phyloP scores from a whole-genome alignment of 2,113 vertebrate genomes.

The Glaucomys volans region DNA sequence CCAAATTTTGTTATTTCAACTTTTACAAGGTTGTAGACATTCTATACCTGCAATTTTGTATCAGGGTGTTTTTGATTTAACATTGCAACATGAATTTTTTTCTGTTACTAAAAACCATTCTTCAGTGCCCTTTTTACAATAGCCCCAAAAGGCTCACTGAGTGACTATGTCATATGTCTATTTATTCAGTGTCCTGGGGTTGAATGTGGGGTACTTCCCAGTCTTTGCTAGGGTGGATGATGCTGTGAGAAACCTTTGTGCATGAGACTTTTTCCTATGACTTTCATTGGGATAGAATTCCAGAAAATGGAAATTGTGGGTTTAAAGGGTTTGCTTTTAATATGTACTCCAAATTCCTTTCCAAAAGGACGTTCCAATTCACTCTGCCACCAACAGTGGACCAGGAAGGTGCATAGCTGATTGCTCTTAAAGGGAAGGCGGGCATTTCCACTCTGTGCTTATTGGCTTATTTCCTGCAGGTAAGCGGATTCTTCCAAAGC shows the following conservation, averaged over 20 bases:
- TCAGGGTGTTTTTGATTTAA: background rate
- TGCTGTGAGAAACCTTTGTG: background rate
- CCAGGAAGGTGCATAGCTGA: background rate
- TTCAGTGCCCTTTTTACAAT: background rate
- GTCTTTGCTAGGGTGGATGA: background rate
- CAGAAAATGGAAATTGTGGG: conserved; percentile 34
- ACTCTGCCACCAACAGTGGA: background rate
- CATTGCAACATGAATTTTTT: background rate
- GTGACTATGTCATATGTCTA: background rate
- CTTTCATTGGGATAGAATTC: conserved; percentile 19
- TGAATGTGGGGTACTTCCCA: background rate
- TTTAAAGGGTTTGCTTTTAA: conserved; percentile 4
- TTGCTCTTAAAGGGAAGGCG: background rate
- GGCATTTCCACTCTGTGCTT: background rate
- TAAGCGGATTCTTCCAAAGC: background rate
- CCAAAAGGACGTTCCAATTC: background rate
- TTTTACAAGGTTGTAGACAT: background rate
- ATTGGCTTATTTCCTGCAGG: conserved; percentile 62
- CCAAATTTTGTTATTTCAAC: background rate
- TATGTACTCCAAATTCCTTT: background rate
- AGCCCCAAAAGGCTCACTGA: background rate
- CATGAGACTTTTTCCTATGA: background rate
- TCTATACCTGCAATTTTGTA: background rate
- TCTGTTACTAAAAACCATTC: background rate
- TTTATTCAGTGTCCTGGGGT: background rate